Conservation (phyloP, 30 jellyfish, hydroid and myxozoan genomes). For the Haliclystus octoradiatus region DNA sequence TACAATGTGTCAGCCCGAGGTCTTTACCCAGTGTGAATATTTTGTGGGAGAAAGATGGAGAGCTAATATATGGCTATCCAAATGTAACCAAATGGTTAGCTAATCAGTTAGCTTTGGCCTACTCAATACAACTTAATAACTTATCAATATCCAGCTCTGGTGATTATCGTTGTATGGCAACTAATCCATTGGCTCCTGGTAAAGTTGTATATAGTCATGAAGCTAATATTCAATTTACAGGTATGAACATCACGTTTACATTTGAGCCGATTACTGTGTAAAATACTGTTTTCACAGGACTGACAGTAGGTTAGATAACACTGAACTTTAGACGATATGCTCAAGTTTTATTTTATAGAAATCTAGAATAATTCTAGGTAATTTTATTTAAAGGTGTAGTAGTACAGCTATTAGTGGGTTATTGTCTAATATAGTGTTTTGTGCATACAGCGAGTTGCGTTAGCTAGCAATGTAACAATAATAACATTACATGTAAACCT, state of each 20-base stretch:
- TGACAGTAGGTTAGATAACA: too few species aligned
- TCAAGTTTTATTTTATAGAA: too few species aligned
- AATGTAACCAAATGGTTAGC: conserved; percentile 13
- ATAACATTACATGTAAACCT: too few species aligned
- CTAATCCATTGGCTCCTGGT: conserved; percentile 20
- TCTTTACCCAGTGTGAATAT: conserved; percentile 52
- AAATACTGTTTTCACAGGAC: too few species aligned
- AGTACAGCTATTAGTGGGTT: too few species aligned
- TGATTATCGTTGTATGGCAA: conserved; percentile 33
- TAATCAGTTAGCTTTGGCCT: conserved; percentile 5
- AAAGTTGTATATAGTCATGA: conserved; percentile 11
- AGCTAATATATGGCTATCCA: conserved; percentile 13
- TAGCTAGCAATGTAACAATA: too few species aligned
- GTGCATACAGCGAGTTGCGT: too few species aligned
- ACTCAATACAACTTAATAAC: conserved; percentile 24
- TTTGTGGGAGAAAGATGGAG: conserved; percentile 50
- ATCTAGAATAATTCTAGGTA: too few species aligned
- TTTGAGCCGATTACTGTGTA: too few species aligned
- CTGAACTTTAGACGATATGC: too few species aligned
- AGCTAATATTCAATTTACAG: conserved; percentile 36
- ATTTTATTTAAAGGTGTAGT: too few species aligned
- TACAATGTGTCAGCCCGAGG: conserved; percentile 57
- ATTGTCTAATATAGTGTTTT: too few species aligned
- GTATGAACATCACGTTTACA: conserved; percentile 8
- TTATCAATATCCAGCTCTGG: conserved; percentile 28